Evolutionary conservation across 2,797 vertebrate genomes (phyloP).

Genomic region (Phalloptychus januarius): DNA sequence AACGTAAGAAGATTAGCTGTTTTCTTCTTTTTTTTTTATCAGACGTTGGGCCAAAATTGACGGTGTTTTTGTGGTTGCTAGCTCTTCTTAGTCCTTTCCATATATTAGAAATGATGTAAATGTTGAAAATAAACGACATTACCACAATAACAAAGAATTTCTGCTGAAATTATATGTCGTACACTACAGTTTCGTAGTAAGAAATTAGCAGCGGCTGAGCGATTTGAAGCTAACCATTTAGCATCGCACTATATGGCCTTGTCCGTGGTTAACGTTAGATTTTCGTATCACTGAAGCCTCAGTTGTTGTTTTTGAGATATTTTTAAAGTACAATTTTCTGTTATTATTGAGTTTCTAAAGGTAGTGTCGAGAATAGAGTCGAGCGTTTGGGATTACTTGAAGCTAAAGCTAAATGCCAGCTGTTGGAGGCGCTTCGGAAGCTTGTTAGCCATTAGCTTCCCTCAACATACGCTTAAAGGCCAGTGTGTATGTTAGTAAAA

Average conservation of each 20-base stretch:
- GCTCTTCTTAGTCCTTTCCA: constrained; percentile 39
- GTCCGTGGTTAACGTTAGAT: constrained; percentile 36
- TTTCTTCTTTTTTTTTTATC: constrained; percentile 9
- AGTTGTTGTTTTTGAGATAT: background rate
- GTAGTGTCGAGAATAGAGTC: background rate
- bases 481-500: background rate
- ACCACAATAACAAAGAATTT: rapidly evolving
- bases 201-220: constrained; percentile 11
- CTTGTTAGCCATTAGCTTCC: constrained; percentile 50
- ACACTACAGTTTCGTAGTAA: rapidly evolving
- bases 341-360: background rate
- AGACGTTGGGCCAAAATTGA: constrained; percentile 52
- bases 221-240: constrained; percentile 31
- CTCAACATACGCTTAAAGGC: constrained; percentile 22
- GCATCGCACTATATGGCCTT: constrained; percentile 63
- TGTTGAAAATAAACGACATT: background rate
- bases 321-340: background rate
- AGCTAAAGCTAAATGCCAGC: constrained; percentile 50
- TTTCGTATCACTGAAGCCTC: background rate
- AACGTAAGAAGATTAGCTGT: constrained; percentile 25
- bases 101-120: background rate
- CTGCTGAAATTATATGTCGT: background rate
- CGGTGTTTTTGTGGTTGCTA: constrained; percentile 57
- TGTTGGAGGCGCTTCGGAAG: constrained; percentile 26
- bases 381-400: background rate